A percentile compares a stretch with the other conserved stretches of the same genome.
phyloP scores from a whole-genome alignment of 2,113 vertebrate genomes.

The Rhinopomastus cyanomelas region DNA sequence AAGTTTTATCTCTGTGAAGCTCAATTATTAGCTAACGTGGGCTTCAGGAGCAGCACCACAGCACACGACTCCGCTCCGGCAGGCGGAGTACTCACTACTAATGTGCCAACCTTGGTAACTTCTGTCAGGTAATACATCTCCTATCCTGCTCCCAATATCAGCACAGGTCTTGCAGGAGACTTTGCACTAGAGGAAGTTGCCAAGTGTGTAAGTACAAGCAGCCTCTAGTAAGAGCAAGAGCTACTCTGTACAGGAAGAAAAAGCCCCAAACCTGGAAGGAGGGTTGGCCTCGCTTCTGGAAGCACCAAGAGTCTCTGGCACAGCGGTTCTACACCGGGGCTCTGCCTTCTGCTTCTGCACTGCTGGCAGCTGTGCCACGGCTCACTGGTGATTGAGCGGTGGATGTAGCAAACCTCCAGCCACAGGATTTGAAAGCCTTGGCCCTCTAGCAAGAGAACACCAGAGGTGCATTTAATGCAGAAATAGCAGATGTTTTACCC shows the following conservation, averaged over 20 bases:
- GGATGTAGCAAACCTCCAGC: background rate
- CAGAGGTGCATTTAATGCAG: background rate
- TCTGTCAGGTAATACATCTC: background rate
- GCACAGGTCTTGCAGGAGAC: background rate
- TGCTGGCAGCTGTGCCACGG: background rate
- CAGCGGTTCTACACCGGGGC: accelerated
- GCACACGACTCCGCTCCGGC: accelerated
- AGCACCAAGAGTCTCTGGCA: background rate
- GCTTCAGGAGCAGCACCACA: background rate
- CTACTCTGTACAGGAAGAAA: accelerated
- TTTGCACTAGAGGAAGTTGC: background rate
- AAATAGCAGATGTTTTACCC: background rate
- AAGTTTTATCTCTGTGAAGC: background rate
- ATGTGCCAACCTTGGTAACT: background rate
- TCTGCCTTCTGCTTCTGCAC: accelerated
- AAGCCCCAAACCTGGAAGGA: background rate
- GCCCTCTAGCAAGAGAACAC: background rate
- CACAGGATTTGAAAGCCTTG: background rate
- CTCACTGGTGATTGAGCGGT: background rate
- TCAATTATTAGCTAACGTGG: background rate
- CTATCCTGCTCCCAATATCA: background rate
- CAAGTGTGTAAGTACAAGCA: background rate
- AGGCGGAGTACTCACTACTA: background rate
- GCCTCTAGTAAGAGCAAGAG: background rate
- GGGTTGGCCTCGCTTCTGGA: background rate